A percentile compares a stretch with the other conserved stretches of the same genome.
These are phyloP conservation scores for Perizoma affinitatum DNA, from an alignment of 2,888 invertebrate species.

Conservation along the genomic window DNA sequence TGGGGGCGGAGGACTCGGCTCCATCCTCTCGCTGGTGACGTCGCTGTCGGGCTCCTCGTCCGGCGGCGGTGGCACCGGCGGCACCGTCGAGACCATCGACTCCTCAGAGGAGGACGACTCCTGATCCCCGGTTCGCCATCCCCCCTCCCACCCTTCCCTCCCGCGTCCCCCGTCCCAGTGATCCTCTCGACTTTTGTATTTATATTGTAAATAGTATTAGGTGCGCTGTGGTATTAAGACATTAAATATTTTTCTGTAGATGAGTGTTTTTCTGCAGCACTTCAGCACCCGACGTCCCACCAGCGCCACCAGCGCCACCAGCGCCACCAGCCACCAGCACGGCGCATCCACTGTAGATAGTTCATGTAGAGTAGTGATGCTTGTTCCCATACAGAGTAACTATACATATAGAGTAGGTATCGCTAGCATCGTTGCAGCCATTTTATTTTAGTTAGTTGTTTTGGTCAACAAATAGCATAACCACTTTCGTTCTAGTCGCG, in stretches of 20 bases:
- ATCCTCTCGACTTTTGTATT: conserved; percentile 57
- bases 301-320: too few relatives aligned
- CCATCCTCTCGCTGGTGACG: conserved; percentile 75
- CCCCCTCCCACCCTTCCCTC: conserved; percentile 19
- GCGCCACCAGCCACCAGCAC: too few relatives aligned
- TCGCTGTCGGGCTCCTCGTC: conserved; percentile 77
- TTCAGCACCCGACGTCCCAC: too few relatives aligned
- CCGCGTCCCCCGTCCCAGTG: conserved; percentile 46
- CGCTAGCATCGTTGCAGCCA: too few relatives aligned
- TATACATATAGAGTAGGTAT: too few relatives aligned
- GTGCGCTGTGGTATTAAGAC: conserved; percentile 67
- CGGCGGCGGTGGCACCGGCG: conserved; percentile 63
- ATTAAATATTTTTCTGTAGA: conserved; percentile 67
- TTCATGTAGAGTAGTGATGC: too few relatives aligned
- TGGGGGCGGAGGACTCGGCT: conserved; percentile 72
- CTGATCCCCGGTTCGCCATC: conserved; percentile 48
- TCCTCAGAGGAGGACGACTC: conserved; percentile 77
- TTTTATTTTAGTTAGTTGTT: too few relatives aligned
- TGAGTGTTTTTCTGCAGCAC: conserved; percentile 69
- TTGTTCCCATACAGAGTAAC: too few relatives aligned
- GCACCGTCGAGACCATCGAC: conserved; percentile 73
- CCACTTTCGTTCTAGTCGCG: too few relatives aligned
- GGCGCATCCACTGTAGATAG: not conserved
- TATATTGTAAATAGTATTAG: conserved; percentile 82
- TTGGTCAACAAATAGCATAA: too few relatives aligned